Base-by-base conservation (phyloP, 35 echinoderm and acorn worm genomes). In the Apostichopus parvimensis region DNA sequence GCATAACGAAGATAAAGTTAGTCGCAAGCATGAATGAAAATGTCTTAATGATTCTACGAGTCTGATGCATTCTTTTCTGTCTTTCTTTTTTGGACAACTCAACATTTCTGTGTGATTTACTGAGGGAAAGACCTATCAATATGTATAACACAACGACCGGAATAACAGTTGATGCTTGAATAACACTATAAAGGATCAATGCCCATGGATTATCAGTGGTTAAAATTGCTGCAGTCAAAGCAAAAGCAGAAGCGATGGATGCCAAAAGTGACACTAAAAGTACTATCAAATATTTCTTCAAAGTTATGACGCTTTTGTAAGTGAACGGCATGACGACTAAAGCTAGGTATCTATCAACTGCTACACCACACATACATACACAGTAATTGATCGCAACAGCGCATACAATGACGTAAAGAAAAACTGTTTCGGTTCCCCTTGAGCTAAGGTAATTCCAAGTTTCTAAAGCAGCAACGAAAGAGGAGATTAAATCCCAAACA, bases 291-390 rank as follows among this genome's bases (percentile, higher is more conserved):
- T 84, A 84, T 54, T 20, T 57, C 81, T 59, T 57, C 8, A 84
- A 14, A 3, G 10, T 57, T 4, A 84, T 59, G 1, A 84, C n/a
- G 0, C 57, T 15, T 59, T 84, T 84, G 81, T 84, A 84, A 18
- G 20, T 84, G n/a, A 84, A 58, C 10, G 81, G 81, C 2, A 84
- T 84, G 56, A 55, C 81, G 57, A n/a, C 57, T 20, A 84, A 24
- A 5, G 81, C 81, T 58, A 84, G 18, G 61, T 58, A 84, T 59
- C 81, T 56, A 12, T 84, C 81, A n/a, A 84, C 81, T 11, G 81
- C 81, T 15, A 84, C 81, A 25, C 54, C 81, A 18, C n/a, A 53
- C 56, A 84, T 84, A 11, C 54, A 84, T 23, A 58, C 17, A 56
- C 57, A n/a, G 18, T 54, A 24, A n/a, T 20, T 13, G 2, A 75